Percentiles rank a stretch among this genome's conserved stretches.
These are phyloP conservation scores for Metalampra italica DNA, from an alignment of 2,888 invertebrate genomes.

Conservation along the genomic window DNA sequence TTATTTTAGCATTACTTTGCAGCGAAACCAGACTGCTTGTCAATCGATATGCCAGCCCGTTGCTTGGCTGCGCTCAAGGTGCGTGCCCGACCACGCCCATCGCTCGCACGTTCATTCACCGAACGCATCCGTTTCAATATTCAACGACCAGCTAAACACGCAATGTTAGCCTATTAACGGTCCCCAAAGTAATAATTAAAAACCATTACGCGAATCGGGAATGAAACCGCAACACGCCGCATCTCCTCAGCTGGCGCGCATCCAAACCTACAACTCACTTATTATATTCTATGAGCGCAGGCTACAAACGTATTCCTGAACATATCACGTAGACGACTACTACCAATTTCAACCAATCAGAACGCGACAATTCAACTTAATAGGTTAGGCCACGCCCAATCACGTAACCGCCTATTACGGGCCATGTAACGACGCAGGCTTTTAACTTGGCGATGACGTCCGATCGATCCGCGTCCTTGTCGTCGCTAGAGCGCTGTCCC, in stretches of 20 bases:
- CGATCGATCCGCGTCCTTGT: constrained; percentile 56
- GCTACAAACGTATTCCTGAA: constrained; percentile 77
- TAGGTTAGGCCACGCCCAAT: constrained; percentile 75
- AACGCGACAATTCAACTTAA: constrained; percentile 76
- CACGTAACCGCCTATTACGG: constrained; percentile 79
- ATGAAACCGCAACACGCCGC: constrained; percentile 59
- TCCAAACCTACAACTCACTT: constrained; percentile 73
- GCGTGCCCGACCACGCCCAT: constrained; percentile 25
- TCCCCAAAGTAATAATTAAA: constrained; percentile 60
- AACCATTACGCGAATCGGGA: constrained; percentile 60
- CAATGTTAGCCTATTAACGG: constrained; percentile 53
- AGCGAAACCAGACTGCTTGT: constrained; percentile 25
- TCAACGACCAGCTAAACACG: constrained; percentile 27
- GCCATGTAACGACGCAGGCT: constrained; percentile 77
- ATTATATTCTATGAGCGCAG: constrained; percentile 75
- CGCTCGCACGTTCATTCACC: constrained; percentile 41
- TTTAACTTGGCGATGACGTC: constrained; percentile 72
- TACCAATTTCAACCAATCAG: constrained; percentile 78
- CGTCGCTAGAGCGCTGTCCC: constrained; percentile 45
- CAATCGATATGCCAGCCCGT: constrained; percentile 25
- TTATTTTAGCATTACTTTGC: neutral
- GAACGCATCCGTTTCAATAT: constrained; percentile 33
- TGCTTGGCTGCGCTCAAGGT: constrained; percentile 13
- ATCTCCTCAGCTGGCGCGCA: constrained; percentile 61
- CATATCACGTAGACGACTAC: constrained; percentile 77